Evolutionary conservation across 2,888 invertebrate genomes (phyloP).

Genomic region (Tenthredo mesomela): DNA sequence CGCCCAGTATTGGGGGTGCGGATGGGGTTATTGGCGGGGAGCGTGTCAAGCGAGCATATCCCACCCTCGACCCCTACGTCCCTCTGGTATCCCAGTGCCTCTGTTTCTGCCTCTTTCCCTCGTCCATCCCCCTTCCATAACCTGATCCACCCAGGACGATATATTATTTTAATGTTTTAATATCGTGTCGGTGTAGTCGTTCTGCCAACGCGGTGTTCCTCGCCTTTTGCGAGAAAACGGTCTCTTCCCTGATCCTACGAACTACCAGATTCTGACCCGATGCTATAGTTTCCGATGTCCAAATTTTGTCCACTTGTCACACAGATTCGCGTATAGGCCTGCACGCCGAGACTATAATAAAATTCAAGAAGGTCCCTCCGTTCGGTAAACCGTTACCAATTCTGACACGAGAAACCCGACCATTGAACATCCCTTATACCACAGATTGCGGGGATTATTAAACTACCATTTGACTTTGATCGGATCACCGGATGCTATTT

Average conservation of each 20-base stretch:
- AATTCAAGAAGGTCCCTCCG: constrained; percentile 16
- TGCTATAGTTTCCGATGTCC: constrained; percentile 55
- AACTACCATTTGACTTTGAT: constrained; percentile 20
- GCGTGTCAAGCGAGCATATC: constrained; percentile 66
- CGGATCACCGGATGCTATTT: constrained; percentile 20
- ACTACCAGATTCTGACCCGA: constrained; percentile 48
- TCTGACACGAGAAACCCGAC: constrained; percentile 13
- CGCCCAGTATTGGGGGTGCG: constrained; percentile 58
- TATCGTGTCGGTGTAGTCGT: constrained; percentile 76
- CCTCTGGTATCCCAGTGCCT: neutral
- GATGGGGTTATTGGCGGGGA: constrained; percentile 67
- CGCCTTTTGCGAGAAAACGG: constrained; percentile 47
- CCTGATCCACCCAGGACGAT: constrained; percentile 69
- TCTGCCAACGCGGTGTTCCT: constrained; percentile 73
- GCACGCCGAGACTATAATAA: neutral
- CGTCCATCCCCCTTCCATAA: constrained; percentile 61
- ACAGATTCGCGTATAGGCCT: neutral
- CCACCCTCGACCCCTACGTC: constrained; percentile 44
- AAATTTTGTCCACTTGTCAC: constrained; percentile 50
- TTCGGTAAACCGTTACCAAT: constrained; percentile 10
- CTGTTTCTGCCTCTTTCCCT: constrained; percentile 15
- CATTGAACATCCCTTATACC: constrained; percentile 19
- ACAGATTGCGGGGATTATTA: constrained; percentile 25
- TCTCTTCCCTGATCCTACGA: neutral
- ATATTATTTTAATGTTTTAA: constrained; percentile 77